Percentiles rank a stretch among this genome's conserved stretches.
These are phyloP conservation scores for Pipistrellus nathusii DNA, from an alignment of 2,797 vertebrate species.

Conservation along the genomic window DNA sequence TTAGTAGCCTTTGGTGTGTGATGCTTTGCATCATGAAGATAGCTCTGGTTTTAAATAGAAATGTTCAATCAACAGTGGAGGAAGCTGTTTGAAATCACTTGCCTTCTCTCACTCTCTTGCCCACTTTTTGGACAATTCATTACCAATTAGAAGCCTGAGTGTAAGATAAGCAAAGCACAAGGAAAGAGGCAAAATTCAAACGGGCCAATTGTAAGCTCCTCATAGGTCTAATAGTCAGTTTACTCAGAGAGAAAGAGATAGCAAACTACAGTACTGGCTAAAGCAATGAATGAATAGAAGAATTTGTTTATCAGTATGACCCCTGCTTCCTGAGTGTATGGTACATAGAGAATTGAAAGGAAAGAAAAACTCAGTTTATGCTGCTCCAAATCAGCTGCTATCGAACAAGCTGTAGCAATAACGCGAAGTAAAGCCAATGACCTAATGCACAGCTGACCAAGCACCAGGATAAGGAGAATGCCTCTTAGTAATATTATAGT, in stretches of 20 bases:
- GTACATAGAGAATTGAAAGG: slow-evolving; percentile 2
- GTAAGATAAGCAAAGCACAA: not conserved
- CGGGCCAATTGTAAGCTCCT: not conserved
- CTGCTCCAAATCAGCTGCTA: not conserved
- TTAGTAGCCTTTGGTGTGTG: not conserved
- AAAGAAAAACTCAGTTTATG: not conserved
- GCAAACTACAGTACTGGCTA: not conserved
- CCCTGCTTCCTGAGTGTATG: not conserved
- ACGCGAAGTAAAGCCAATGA: not conserved
- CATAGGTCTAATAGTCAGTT: not conserved
- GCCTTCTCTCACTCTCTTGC: not conserved
- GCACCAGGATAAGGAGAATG: not conserved
- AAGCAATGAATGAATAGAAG: not conserved
- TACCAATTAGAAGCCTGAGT: not conserved
- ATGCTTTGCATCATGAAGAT: not conserved
- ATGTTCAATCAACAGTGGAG: not conserved
- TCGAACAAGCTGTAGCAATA: not conserved
- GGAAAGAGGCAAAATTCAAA: not conserved
- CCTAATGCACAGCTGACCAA: not conserved
- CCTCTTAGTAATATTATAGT: not conserved
- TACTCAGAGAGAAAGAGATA: slow-evolving; percentile 8
- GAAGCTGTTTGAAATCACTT: not conserved
- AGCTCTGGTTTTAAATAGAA: slow-evolving; percentile 41
- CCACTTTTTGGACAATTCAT: not conserved
- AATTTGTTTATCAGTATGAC: not conserved